A percentile compares a stretch with the other conserved stretches of the same genome.
These are phyloP conservation scores for Ciconia nigra DNA, from an alignment of 2,797 vertebrate species.

Conservation along the genomic window DNA sequence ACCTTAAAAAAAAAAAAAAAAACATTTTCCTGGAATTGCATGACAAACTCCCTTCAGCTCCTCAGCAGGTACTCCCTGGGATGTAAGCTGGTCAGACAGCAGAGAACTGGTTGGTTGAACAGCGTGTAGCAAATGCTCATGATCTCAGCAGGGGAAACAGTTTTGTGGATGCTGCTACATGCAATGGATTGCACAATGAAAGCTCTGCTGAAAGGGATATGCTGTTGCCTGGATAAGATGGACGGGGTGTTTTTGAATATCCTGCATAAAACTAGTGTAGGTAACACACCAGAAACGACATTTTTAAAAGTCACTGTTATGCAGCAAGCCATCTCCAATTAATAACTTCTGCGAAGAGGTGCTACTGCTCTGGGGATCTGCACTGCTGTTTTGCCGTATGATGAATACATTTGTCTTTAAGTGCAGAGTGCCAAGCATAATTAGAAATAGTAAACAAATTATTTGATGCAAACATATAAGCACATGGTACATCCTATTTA, in stretches of 20 bases:
- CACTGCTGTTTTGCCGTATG: neutral
- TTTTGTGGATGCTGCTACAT: neutral
- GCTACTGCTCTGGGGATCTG: neutral
- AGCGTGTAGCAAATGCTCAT: neutral
- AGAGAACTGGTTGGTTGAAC: neutral
- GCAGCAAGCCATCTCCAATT: neutral
- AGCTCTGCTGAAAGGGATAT: neutral
- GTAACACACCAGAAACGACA: neutral
- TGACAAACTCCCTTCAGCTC: neutral
- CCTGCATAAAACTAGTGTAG: neutral
- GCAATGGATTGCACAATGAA: neutral
- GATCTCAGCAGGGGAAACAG: neutral
- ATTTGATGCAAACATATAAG: neutral
- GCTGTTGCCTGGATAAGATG: neutral
- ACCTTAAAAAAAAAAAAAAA: neutral
- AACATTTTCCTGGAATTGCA: neutral
- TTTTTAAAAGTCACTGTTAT: neutral
- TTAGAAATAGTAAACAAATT: neutral
- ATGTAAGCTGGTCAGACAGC: neutral
- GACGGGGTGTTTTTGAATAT: neutral
- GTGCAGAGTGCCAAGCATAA: neutral
- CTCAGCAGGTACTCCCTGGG: neutral
- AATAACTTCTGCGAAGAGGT: neutral
- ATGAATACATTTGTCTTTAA: neutral
- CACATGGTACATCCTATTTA: neutral